Evolutionary conservation across 2,888 invertebrate species (phyloP), one percentile per base, ranked within the genome.

Genomic region (Carabus problematicus): DNA sequence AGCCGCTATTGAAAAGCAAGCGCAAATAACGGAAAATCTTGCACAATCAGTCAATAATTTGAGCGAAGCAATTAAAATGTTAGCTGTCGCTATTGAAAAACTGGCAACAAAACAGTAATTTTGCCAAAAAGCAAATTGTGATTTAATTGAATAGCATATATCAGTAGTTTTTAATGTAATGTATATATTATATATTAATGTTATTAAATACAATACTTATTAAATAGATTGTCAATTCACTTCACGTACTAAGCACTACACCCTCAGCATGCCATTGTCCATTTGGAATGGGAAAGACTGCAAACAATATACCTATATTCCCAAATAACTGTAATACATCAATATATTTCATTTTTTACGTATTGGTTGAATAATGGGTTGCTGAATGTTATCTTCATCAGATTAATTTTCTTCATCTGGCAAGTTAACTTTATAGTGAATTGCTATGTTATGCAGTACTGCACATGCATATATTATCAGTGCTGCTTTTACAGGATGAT

Each of bases 391-490:
- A 49, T 49, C 18, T 16, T 49, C 18, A n/a, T 49, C 49, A n/a
- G 14, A 7, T 16, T 8, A 14, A 12, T 18, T 29, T 18, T 56
- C 39, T n/a, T 56, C 39, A 18, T 12, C 19, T 11, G 19, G 9
- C 11, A 18, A 12, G 8, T 56, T 29, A 9, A 56, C 19, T 29
- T 12, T 19, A 18, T 18, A 56, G n/a, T 12, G n/a, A 56, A 12
- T 56, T 56, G 56, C 56, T 12, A 56, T 56, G 19, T 56, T 56
- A 12, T 56, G 56, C 39, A 56, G 39, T 2, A 56, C 56, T 18
- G 56, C 56, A 56, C 56, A 56, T 18, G 56, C 56, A 56, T 56
- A 29, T 19, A 56, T 56, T 1, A 56, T 56, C 8, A 9, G 11
- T 56, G 8, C 56, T 29, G 56, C 56, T 56, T 18, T 56, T 18